Evolutionary conservation across 2,888 invertebrate genomes (phyloP), one percentile per base, ranked within the genome.

Genomic region (Campopleginae sp.): DNA sequence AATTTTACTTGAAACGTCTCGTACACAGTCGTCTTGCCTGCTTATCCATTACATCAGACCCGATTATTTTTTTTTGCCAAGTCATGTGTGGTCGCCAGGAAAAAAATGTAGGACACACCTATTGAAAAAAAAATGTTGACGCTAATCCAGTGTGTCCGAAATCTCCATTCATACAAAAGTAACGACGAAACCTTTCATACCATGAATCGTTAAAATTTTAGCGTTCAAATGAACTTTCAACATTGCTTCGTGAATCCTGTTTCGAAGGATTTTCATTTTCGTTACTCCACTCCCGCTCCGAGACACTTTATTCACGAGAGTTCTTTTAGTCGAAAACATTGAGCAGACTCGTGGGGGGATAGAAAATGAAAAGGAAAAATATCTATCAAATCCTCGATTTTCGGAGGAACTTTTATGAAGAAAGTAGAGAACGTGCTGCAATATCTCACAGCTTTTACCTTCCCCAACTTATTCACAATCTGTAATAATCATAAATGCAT

Each of bases 141-240:
- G n/a, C 23, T 58, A 4, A 14, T n/a, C 51, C 17, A 19, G 27
- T 31, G 17, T 8, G 44, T 58, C 42, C 12, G 61, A 31, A 48
- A 27, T 17, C 19, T 63, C 19, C 46, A 63, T 42, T 51, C 12
- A 54, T n/a, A 31, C 80, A 58, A 61, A 48, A 3, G 65, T 48
- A 31, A 19, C 23, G 61, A 68, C 42, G 58, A 48, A 51, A 78
- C 42, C 23, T 72, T 66, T 72, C 27, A 31, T 71, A 38, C 65
- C 23, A 10, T 31, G 46, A 76, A 77, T 77, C 44, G 61, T 84
- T 77, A 72, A 58, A 71, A 77, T 66, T 72, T 44, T 23, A 65
- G 48, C 46, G 33, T 70, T 71, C 51, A 17, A 58, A 48, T 51
- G 4, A 48, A 31, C 38, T 31, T 46, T 23, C 8, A 72, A 65